Evolutionary conservation across 2,888 invertebrate genomes (phyloP).

Genomic region (Athalia cordata): DNA sequence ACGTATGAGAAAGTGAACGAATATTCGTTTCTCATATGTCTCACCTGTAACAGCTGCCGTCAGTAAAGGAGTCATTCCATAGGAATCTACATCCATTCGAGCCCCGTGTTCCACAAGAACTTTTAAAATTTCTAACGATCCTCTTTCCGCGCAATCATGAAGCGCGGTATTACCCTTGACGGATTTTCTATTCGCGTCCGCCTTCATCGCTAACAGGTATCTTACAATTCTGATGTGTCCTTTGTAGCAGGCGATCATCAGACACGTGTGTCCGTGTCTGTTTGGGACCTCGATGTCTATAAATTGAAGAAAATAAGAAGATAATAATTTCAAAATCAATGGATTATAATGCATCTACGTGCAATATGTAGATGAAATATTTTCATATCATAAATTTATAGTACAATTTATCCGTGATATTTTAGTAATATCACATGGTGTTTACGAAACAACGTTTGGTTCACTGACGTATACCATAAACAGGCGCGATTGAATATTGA

Average conservation of each 20-base stretch:
- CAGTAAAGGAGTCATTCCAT: constrained; percentile 96
- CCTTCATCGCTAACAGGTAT: constrained; percentile 89
- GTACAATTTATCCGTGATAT: no score
- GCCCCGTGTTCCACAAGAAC: constrained; percentile 91
- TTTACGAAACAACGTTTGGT: no score
- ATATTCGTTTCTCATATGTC: background rate
- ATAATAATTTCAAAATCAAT: no score
- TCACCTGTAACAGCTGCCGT: constrained; percentile 89
- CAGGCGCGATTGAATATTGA: no score
- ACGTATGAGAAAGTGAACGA: background rate
- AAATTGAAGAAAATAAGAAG: constrained; percentile 55
- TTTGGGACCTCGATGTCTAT: constrained; percentile 96
- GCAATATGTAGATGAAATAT: no score
- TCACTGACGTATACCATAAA: no score
- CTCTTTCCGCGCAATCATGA: constrained; percentile 98
- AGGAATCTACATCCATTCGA: constrained; percentile 94
- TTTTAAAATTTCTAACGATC: constrained; percentile 93
- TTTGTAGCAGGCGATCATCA: constrained; percentile 99
- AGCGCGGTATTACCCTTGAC: constrained; percentile 97
- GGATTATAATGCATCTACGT: no score
- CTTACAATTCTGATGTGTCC: constrained; percentile 94
- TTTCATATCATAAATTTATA: no score
- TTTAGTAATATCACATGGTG: no score
- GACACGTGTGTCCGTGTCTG: constrained; percentile 95
- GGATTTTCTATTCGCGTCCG: constrained; percentile 94